Base-by-base conservation (phyloP, 2,113 vertebrate genomes). In the Danio rerio region DNA sequence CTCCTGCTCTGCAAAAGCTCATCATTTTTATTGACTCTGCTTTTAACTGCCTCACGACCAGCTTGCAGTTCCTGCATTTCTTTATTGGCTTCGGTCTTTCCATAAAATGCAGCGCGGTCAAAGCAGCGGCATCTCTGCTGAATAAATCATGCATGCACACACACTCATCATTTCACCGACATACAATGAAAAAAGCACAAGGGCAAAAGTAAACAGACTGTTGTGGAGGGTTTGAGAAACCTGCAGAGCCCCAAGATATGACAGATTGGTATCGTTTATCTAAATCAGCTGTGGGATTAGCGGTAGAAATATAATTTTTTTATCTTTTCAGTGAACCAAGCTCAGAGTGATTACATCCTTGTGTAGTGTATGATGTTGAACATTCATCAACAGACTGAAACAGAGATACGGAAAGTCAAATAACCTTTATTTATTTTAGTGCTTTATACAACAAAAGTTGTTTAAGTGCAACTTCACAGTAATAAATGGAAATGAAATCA, bases 1-100 rank as follows among this genome's bases (percentile, higher is more conserved):
- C 78, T 84, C 70, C 72, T 74, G 78, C 83, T 78, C 78, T 70
- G 72, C 59, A 74, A 81, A 86, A 86, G 85, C 86, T 88, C 83
- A 84, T 87, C 80, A 84, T 86, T 86, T 87, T 87, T 89, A 88
- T 89, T 82, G 84, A 87, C 89, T 89, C n/a, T 56, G 75, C 56
- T 56, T 56, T 83, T 77, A 77, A 68, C 43, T 70, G 58, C 45
- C 63, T 80, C 81, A 16, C 62, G 76, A 84, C 78, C 78, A 81
- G 72, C 80, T 45, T 50, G 75, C 61, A 81, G 71, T 52, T 68
- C 40, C 55, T 18, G 65, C 78, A 79, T 85, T 70, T 88, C 80
- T 89, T 88, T 86, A 88, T 83, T 86, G 86, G 82, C 81, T 87
- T 88, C 72, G 81, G 81, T 85, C 82, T 89, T 86, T 87, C 83